Evolutionary conservation across 1,140 invertebrate species (phyloP), one percentile per base, ranked within the genome.

Genomic region (Aphelinus atriplicis): DNA sequence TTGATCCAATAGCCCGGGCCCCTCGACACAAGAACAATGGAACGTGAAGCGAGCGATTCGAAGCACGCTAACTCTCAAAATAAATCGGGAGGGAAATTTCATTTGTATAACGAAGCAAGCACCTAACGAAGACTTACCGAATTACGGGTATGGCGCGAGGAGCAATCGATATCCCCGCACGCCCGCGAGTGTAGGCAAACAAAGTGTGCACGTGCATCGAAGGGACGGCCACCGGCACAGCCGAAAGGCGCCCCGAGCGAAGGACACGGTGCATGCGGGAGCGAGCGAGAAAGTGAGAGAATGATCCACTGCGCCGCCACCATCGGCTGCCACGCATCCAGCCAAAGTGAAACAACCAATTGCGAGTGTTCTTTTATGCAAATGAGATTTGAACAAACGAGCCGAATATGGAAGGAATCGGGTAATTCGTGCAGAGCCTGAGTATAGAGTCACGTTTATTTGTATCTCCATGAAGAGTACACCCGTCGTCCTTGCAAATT

Each of bases 121-220:
- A 3, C 10, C 64, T 61, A 61, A 73, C 64, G 64, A 73, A 73
- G 55, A 67, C 64, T 66, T 57, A 9, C 26, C 45, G 42, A 61
- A 73, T 71, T 73, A 58, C 63, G 9, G 51, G 4, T 53, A 6
- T 53, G 4, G 55, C 42, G 47, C 9, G 5, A 26, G 42, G 42
- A 61, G 45, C 50, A 68, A 74, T 74, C 65, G 46, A 74, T 74
- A 74, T 73, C 42, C 3, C 46, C 7, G 5, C 47, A 57, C 43
- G 7, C 6, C 47, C 61, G 62, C 46, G 70, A 4, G 48, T 62
- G 56, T 56, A 51, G 7, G 69, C 58, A 71, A 62, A 71, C 61
- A 56, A 26, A 26, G 7, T 6, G 43, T 1, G 6, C 63, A 57
- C 58, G 26, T n/a, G 50, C 45, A 65, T 57, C 43, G 10, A 26